Evolutionary conservation across 2,888 invertebrate species (phyloP), one percentile per base, ranked within the genome.

Genomic region (Lasius platythorax): DNA sequence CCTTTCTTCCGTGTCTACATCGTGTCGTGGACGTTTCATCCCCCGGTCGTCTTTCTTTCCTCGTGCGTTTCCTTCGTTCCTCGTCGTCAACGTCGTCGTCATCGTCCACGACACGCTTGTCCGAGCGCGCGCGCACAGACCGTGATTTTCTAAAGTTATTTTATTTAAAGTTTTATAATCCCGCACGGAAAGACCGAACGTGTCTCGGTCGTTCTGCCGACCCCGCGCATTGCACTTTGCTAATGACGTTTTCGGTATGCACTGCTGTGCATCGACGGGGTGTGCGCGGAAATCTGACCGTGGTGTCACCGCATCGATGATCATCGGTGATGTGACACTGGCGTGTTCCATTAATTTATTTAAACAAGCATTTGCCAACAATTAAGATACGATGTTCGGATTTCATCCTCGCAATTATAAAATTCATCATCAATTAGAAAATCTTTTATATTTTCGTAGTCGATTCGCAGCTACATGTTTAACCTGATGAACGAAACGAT

Each of bases 151-250:
- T 85, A 91, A 94, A 94, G 92, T 94, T 93, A 92, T 93, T 93
- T 93, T 94, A 93, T 93, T 92, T 91, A 92, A 93, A 94, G 89
- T 94, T 94, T 93, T 88, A 87, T 90, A 89, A 90, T 90, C 85
- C 82, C 37, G 86, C 61, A 33, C 74, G 40, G 58, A 53, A n/a
- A 53, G 53, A 76, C 70, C 83, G 87, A 79, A 91, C 88, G 87
- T 90, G 88, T 83, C 23, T 23, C 66, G 67, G 43, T 33, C 37
- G 63, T 40, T 33, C 37, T 68, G 85, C 40, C 61, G 46, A 40
- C 53, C 58, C 70, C 68, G 66, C 64, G 83, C 83, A 37, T 56
- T 23, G 23, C 30, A 28, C 18, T 63, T 63, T 50, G 50, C 78
- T 46, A 30, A 63, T 30, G 50, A 64, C n/a, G 37, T n/a, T 64